Conservation (phyloP, 2,113 vertebrate genomes). For the Clinocottus analis region DNA sequence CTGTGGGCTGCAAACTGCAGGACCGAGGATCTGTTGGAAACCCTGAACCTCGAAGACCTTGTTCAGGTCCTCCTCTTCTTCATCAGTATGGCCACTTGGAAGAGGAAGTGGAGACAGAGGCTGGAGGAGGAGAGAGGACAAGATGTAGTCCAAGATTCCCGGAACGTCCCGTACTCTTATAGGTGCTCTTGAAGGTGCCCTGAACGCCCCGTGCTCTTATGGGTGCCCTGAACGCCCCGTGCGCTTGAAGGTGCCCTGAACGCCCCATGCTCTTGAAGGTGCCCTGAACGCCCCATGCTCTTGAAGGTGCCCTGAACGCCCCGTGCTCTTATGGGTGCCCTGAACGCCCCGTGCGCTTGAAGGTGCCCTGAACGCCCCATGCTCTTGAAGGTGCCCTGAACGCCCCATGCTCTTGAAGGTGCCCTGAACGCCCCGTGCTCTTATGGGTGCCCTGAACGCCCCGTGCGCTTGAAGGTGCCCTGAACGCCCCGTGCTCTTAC, state of each 20-base stretch:
- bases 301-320: not conserved
- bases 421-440: no score
- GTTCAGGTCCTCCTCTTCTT: slow-evolving; percentile 57
- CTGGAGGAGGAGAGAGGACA: not conserved
- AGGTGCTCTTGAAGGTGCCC: no score
- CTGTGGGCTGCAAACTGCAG: not conserved
- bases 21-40: slow-evolving; percentile 51
- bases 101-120: slow-evolving; percentile 42
- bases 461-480: no score
- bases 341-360: not conserved
- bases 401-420: not conserved
- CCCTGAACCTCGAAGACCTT: slow-evolving; percentile 23
- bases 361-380: not conserved
- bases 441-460: no score
- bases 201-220: not conserved
- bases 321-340: not conserved
- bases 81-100: slow-evolving; percentile 34
- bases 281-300: not conserved
- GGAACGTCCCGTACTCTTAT: not conserved
- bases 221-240: not conserved
- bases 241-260: not conserved
- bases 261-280: not conserved
- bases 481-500: not conserved
- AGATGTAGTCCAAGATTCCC: not conserved
- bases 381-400: not conserved